A percentile compares a stretch with the other conserved stretches of the same genome.
Evolutionary conservation across 1,140 invertebrate genomes (phyloP).

Genomic region (Drosophila ambigua): DNA sequence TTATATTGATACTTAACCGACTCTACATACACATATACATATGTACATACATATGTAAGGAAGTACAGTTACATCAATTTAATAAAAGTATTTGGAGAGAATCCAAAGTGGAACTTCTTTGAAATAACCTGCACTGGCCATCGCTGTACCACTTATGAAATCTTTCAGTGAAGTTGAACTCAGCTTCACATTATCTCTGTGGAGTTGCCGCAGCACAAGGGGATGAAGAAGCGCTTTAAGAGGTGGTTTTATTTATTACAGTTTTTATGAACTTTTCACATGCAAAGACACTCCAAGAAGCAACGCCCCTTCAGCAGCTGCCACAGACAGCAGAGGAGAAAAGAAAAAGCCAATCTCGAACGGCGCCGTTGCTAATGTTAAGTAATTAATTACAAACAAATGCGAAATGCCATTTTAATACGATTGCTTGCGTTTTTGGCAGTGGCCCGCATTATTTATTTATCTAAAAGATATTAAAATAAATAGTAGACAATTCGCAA

Average conservation of each 20-base stretch:
- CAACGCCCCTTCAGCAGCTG: not conserved
- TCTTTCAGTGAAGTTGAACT: too few species aligned
- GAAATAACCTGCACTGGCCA: too few species aligned
- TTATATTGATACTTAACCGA: too few species aligned
- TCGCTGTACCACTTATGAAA: not conserved
- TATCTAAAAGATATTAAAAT: slow-evolving; percentile 53
- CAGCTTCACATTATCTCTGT: not conserved
- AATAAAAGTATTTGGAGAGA: too few species aligned
- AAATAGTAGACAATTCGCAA: slow-evolving; percentile 48
- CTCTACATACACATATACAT: too few species aligned
- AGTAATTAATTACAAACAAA: slow-evolving; percentile 57
- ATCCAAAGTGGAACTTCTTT: too few species aligned
- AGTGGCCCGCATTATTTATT: slow-evolving; percentile 45
- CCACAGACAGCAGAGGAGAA: not conserved
- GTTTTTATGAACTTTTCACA: slow-evolving; percentile 22
- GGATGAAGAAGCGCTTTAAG: not conserved
- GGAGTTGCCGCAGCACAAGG: not conserved
- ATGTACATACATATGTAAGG: too few species aligned
- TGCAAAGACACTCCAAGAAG: slow-evolving; percentile 14
- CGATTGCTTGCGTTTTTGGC: slow-evolving; percentile 15
- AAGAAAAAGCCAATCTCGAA: slow-evolving; percentile 25
- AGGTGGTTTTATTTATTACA: not conserved
- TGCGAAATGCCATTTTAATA: slow-evolving; percentile 37
- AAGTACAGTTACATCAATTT: too few species aligned
- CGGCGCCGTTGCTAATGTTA: slow-evolving; percentile 54